Base-by-base conservation (phyloP, 2,797 vertebrate species). In the Atherinosoma microstoma region DNA sequence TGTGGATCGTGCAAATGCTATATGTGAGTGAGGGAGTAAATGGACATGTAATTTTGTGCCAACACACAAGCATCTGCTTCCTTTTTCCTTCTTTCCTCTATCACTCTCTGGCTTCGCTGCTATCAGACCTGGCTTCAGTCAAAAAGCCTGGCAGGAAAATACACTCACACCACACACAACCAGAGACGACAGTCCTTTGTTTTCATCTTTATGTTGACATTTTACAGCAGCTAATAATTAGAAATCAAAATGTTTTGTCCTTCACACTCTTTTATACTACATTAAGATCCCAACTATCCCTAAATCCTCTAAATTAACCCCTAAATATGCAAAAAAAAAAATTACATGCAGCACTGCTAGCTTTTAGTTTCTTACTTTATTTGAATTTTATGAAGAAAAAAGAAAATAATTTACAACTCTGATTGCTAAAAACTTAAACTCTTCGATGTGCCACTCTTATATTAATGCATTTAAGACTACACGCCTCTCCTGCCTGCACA, bases 11-110 rank as follows among this genome's bases (percentile, higher is more conserved):
- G 60, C 49, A 62, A 32, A 51, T 45, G 24, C 53, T 49, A 60
- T 20, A 40, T 67, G 67, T 58, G 36, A 40, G 60, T 16, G 57
- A 7, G 58, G 1, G 61, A 64, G 61, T 40, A 63, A 64, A 79
- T 75, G 84, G 74, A 75, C 65, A n/a, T 79, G 73, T 84, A 32
- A 65, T 72, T 82, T 79, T 78, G 78, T 86, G 87, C 90, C 91
- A 88, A 82, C 74, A 83, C 83, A 84, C 69, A 78, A 88, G 89
- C 92, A 92, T 91, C 92, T 92, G 91, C 87, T 92, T 92, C 92
- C 91, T 92, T 89, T 89, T 93, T 88, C 89, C 89, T 90, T 76
- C 75, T 38, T 75, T 64, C 78, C 79, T 38, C 79, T 65, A 79
- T 63, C 79, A 35, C 59, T 82, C 74, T 70, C 51, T 68, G 35